Conservation (phyloP, 2,888 invertebrate species). For the Ophion ellenae region DNA sequence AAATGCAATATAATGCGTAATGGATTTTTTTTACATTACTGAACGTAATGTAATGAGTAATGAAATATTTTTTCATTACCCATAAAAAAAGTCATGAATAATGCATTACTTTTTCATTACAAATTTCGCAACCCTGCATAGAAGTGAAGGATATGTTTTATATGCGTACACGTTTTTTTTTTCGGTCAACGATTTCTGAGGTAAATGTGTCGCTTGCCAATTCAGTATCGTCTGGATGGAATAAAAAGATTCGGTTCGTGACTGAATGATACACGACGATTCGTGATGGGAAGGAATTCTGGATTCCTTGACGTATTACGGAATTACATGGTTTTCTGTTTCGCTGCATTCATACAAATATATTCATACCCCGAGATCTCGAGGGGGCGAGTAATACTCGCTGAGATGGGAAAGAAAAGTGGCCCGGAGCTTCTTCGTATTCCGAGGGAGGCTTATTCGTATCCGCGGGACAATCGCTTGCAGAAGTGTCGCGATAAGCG, state of each 20-base stretch:
- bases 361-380: constrained; percentile 31
- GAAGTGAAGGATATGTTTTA: not conserved
- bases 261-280: constrained; percentile 23
- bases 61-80: too few relatives aligned
- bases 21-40: too few relatives aligned
- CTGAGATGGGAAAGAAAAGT: constrained; percentile 41
- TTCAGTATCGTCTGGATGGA: constrained; percentile 6
- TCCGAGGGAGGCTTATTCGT: constrained; percentile 67
- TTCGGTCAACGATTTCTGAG: not conserved
- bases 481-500: constrained; percentile 73
- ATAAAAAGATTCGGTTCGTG: constrained; percentile 25
- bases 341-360: constrained; percentile 34
- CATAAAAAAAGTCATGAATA: too few relatives aligned
- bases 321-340: constrained; percentile 41
- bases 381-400: constrained; percentile 23
- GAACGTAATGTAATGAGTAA: too few relatives aligned
- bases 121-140: too few relatives aligned
- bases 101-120: too few relatives aligned
- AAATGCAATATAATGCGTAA: too few relatives aligned
- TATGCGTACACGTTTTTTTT: constrained; percentile 8
- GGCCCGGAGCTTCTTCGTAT: constrained; percentile 55
- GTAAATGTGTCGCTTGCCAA: not conserved
- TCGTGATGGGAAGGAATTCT: constrained; percentile 12
- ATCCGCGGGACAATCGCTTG: constrained; percentile 69
- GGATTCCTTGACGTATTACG: constrained; percentile 18